phyloP scores from a whole-genome alignment of 2,797 vertebrate species.

The Betta splendens region DNA sequence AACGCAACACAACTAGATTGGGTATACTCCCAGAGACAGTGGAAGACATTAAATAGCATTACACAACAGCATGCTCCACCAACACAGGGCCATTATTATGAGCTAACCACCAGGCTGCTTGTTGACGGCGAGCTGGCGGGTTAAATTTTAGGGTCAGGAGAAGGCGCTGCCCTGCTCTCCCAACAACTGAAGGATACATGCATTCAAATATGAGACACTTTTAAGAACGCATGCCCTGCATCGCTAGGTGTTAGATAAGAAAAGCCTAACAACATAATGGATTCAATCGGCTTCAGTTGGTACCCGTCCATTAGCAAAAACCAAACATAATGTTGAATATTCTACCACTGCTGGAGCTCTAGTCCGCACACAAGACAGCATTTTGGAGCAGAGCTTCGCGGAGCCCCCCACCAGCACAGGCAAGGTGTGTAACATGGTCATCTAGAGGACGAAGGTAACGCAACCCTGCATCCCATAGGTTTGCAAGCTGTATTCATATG shows the following conservation, averaged over 20 bases:
- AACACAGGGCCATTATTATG: slow-evolving; percentile 35
- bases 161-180: slow-evolving; percentile 23
- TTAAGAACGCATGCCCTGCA: background rate
- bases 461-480: slow-evolving; percentile 19
- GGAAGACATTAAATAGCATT: slow-evolving; percentile 33
- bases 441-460: slow-evolving; percentile 35
- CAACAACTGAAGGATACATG: slow-evolving; percentile 9
- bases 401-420: slow-evolving; percentile 3
- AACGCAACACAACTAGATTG: background rate
- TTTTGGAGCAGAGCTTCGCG: slow-evolving; percentile 18
- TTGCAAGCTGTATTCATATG: slow-evolving; percentile 22
- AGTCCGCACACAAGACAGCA: slow-evolving; percentile 26
- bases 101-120: slow-evolving; percentile 10
- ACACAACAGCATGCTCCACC: slow-evolving; percentile 48
- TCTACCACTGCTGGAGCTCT: background rate
- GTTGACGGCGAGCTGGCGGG: slow-evolving; percentile 5
- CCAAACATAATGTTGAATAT: slow-evolving; percentile 5
- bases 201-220: slow-evolving; percentile 1
- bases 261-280: background rate
- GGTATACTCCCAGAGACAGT: slow-evolving; percentile 4
- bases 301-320: slow-evolving; percentile 9
- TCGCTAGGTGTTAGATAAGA: slow-evolving; percentile 9
- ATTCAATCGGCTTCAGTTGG: background rate
- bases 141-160: slow-evolving; percentile 10
- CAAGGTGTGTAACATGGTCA: slow-evolving; percentile 27